Evolutionary conservation across 2,797 vertebrate genomes (phyloP).

Genomic region (Darevskia nairensis): DNA sequence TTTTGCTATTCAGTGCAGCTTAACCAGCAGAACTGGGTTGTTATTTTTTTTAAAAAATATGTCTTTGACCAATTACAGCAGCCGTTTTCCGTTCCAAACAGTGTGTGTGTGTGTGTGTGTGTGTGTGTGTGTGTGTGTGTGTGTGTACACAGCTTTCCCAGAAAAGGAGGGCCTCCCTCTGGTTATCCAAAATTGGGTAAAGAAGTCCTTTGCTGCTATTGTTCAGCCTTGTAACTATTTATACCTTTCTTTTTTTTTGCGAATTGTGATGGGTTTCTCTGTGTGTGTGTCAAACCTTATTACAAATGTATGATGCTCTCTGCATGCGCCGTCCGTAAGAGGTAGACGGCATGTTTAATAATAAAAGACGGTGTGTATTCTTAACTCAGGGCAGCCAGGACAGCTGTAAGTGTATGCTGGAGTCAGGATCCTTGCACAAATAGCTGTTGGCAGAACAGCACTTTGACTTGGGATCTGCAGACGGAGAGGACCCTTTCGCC

Average conservation of each 20-base stretch:
- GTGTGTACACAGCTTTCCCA: neutral
- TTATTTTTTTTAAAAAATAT: neutral
- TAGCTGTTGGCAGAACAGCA: too few relatives aligned
- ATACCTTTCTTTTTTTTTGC: conserved; percentile 22
- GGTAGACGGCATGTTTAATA: conserved; percentile 43
- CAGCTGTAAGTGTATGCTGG: conserved; percentile 42
- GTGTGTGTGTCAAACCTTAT: conserved; percentile 11
- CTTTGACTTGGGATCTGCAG: neutral
- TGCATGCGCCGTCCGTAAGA: conserved; percentile 40
- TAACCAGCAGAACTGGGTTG: neutral
- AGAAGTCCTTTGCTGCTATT: neutral
- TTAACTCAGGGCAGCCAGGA: conserved; percentile 26
- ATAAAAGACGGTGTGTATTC: conserved; percentile 49
- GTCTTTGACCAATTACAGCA: neutral
- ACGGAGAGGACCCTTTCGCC: neutral
- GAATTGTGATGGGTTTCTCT: too few relatives aligned
- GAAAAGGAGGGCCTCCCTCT: neutral
- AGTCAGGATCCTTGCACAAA: conserved; percentile 41
- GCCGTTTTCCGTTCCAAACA: too few relatives aligned
- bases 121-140: too few relatives aligned
- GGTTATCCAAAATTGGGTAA: conserved; percentile 23
- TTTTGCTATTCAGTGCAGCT: neutral
- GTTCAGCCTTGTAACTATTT: conserved; percentile 39
- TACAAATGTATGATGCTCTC: conserved; percentile 61
- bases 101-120: too few relatives aligned